Evolutionary conservation across 2,113 vertebrate species (phyloP).

Genomic region (Carlito syrichta): DNA sequence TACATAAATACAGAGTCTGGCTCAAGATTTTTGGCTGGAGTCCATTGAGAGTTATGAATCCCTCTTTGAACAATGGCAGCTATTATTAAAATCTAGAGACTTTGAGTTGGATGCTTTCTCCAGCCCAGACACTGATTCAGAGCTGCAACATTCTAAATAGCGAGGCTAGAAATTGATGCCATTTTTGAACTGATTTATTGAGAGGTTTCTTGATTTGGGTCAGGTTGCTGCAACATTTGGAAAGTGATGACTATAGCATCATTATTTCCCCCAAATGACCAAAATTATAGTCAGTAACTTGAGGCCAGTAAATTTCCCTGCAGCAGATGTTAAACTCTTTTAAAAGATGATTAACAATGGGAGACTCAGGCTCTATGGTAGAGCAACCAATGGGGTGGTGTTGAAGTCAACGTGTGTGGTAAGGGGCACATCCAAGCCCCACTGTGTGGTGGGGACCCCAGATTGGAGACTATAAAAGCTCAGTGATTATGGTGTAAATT

Average conservation of each 20-base stretch:
- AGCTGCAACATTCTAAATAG: conserved; percentile 61
- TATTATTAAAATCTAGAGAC: conserved; percentile 72
- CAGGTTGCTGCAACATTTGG: conserved; percentile 73
- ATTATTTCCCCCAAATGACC: conserved; percentile 77
- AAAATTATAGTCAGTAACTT: conserved; percentile 76
- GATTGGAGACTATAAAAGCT: conserved; percentile 23
- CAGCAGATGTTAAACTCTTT: conserved; percentile 78
- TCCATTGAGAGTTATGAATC: conserved; percentile 62
- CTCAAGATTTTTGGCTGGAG: conserved; percentile 47
- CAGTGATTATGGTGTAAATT: conserved; percentile 62
- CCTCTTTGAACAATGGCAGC: conserved; percentile 72
- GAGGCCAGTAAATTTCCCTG: conserved; percentile 77
- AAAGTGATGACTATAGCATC: conserved; percentile 74
- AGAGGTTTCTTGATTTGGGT: conserved; percentile 75
- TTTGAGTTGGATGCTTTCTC: conserved; percentile 61
- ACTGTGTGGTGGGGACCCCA: background rate
- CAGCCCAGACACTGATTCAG: conserved; percentile 72
- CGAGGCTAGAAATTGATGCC: conserved; percentile 57
- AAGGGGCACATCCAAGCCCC: conserved; percentile 29
- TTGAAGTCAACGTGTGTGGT: conserved; percentile 66
- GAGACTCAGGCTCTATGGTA: conserved; percentile 53
- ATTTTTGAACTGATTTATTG: conserved; percentile 72
- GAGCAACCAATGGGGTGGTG: conserved; percentile 47
- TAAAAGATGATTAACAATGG: conserved; percentile 76
- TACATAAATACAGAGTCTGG: conserved; percentile 60